Conservation (phyloP, 2,113 vertebrate species). For the Salvelinus alpinus region DNA sequence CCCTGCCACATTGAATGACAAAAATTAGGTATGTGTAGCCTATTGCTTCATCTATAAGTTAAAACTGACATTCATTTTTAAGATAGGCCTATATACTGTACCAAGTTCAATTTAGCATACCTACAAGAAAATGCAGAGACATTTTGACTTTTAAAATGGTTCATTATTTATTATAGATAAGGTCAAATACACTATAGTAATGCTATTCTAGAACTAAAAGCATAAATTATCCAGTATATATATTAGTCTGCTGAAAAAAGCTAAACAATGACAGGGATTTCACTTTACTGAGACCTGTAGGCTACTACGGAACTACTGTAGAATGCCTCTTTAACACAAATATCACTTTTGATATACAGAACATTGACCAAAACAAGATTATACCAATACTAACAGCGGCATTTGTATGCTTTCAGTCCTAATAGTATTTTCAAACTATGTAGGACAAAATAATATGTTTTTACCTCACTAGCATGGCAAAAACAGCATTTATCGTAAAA, state of each 20-base stretch:
- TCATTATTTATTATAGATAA: conserved; percentile 41
- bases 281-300: conserved; percentile 10
- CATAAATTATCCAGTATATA: background rate
- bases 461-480: conserved; percentile 27
- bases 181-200: conserved; percentile 45
- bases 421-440: conserved; percentile 27
- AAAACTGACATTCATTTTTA: too few relatives aligned
- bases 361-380: conserved; percentile 43
- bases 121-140: conserved; percentile 36
- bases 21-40: too few relatives aligned
- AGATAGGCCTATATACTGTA: too few relatives aligned
- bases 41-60: too few relatives aligned
- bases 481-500: conserved; percentile 11
- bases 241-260: conserved; percentile 34
- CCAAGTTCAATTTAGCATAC: too few relatives aligned
- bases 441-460: conserved; percentile 29
- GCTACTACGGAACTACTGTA: conserved; percentile 29
- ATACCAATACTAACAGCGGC: conserved; percentile 49
- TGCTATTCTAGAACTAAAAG: conserved; percentile 35
- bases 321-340: conserved; percentile 31
- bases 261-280: conserved; percentile 26
- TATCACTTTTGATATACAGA: conserved; percentile 42
- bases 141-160: conserved; percentile 32
- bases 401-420: conserved; percentile 40
- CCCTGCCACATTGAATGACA: too few relatives aligned